Percentiles rank a stretch among this genome's conserved stretches.
These are phyloP conservation scores for Chrysopilus asiliformis DNA, from an alignment of 2,888 invertebrate genomes.

Conservation along the genomic window DNA sequence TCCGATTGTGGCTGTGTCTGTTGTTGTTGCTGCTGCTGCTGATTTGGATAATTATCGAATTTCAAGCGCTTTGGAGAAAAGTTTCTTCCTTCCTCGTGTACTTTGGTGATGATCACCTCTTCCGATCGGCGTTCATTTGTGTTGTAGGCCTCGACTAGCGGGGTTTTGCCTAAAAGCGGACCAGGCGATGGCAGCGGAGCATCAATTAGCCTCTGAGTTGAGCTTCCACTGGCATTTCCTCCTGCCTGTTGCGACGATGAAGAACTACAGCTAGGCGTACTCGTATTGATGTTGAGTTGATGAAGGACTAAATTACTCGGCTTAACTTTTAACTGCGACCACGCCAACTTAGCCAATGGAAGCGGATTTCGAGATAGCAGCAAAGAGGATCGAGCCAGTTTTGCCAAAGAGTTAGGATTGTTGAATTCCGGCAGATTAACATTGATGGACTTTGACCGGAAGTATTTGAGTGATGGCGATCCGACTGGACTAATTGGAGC, in stretches of 20 bases:
- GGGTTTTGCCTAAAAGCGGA: conserved; percentile 67
- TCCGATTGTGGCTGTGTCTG: conserved; percentile 16
- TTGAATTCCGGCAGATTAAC: conserved; percentile 43
- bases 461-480: conserved; percentile 36
- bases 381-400: conserved; percentile 32
- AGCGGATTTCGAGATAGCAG: conserved; percentile 30
- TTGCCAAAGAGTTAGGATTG: conserved; percentile 31
- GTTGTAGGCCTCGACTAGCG: conserved; percentile 56
- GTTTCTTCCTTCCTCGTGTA: conserved; percentile 26
- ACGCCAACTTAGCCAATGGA: conserved; percentile 29
- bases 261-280: conserved; percentile 6
- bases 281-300: conserved; percentile 21
- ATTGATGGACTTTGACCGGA: conserved; percentile 47
- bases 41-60: conserved; percentile 7
- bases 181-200: conserved; percentile 69
- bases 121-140: conserved; percentile 23
- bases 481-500: conserved; percentile 32
- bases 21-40: conserved; percentile 11
- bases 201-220: conserved; percentile 35
- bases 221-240: conserved; percentile 1
- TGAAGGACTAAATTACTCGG: conserved; percentile 45
- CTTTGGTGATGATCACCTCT: conserved; percentile 31
- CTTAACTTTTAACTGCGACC: conserved; percentile 36
- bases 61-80: conserved; percentile 12
- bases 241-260: conserved; percentile 6